Percentiles rank a stretch among this genome's conserved stretches.
These are phyloP conservation scores for Lota lota DNA, from an alignment of 2,113 vertebrate genomes.

Conservation along the genomic window DNA sequence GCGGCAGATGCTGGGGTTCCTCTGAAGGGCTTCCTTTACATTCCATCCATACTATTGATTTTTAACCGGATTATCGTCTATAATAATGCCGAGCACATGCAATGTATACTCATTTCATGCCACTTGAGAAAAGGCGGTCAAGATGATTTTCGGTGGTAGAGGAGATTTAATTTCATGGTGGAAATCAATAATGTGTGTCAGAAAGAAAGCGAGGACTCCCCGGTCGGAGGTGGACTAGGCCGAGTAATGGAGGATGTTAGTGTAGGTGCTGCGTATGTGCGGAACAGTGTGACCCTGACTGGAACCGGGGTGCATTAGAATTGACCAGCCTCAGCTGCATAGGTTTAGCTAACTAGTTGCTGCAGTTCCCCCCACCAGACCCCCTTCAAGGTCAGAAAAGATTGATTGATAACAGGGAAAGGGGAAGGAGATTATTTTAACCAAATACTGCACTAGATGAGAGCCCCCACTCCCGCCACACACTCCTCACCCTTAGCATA, in stretches of 20 bases:
- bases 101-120: slow-evolving; percentile 3
- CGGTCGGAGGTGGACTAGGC: not conserved
- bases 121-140: slow-evolving; percentile 18
- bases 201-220: slow-evolving; percentile 7
- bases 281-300: too few species aligned
- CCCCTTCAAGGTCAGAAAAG: too few species aligned
- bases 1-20: slow-evolving; percentile 33
- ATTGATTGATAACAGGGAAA: too few species aligned
- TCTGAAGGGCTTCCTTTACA: slow-evolving; percentile 2
- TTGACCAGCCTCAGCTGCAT: too few species aligned
- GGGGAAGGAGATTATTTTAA: too few species aligned
- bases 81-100: slow-evolving; percentile 25
- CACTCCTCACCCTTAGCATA: slow-evolving; percentile 25
- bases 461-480: too few species aligned
- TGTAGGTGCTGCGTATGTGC: too few species aligned
- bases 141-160: slow-evolving; percentile 8
- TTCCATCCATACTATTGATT: slow-evolving; percentile 32
- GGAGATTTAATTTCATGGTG: slow-evolving; percentile 11
- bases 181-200: slow-evolving; percentile 41
- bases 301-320: too few species aligned
- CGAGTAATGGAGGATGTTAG: too few species aligned
- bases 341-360: too few species aligned
- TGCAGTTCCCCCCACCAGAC: too few species aligned
- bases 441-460: too few species aligned
- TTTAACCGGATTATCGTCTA: slow-evolving; percentile 8